Conservation (phyloP, 2,888 invertebrate species). For the Ormyrus nitidulus region DNA sequence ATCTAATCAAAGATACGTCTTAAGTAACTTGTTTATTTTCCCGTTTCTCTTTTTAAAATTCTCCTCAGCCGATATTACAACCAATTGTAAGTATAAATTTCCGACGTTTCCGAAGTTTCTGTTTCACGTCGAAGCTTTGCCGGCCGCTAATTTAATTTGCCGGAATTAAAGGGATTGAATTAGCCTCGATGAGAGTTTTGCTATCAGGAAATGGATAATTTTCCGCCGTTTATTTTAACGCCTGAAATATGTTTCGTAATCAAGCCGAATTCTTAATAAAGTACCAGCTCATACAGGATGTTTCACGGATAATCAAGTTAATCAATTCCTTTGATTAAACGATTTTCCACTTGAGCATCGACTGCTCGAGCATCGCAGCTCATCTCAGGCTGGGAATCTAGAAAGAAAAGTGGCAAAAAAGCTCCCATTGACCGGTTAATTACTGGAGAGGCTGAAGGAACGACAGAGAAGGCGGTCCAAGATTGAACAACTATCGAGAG, state of each 20-base stretch:
- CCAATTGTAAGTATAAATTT: constrained; percentile 38
- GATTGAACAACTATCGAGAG: constrained; percentile 56
- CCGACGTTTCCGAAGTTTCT: constrained; percentile 21
- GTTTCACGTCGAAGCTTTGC: constrained; percentile 58
- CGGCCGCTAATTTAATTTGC: constrained; percentile 67
- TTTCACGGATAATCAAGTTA: constrained; percentile 12
- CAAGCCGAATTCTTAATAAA: constrained; percentile 62
- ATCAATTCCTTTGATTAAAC: constrained; percentile 31
- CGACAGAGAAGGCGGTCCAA: constrained; percentile 8
- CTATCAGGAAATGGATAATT: constrained; percentile 74
- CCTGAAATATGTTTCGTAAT: constrained; percentile 59
- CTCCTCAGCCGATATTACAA: constrained; percentile 32
- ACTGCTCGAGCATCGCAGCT: not conserved
- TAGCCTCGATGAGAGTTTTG: constrained; percentile 72
- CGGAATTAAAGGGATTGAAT: constrained; percentile 73
- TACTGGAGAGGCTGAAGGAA: constrained; percentile 47
- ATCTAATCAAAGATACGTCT: constrained; percentile 34
- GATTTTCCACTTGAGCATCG: constrained; percentile 43
- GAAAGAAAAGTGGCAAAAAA: constrained; percentile 48
- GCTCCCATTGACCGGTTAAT: constrained; percentile 51
- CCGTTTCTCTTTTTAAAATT: constrained; percentile 19
- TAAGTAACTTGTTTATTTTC: constrained; percentile 19
- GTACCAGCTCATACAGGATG: constrained; percentile 61
- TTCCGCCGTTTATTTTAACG: constrained; percentile 68
- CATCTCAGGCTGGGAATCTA: not conserved